Evolutionary conservation across 2,797 vertebrate genomes (phyloP), one percentile per base, ranked within the genome.

Genomic region (Phrynocephalus guinanensis): DNA sequence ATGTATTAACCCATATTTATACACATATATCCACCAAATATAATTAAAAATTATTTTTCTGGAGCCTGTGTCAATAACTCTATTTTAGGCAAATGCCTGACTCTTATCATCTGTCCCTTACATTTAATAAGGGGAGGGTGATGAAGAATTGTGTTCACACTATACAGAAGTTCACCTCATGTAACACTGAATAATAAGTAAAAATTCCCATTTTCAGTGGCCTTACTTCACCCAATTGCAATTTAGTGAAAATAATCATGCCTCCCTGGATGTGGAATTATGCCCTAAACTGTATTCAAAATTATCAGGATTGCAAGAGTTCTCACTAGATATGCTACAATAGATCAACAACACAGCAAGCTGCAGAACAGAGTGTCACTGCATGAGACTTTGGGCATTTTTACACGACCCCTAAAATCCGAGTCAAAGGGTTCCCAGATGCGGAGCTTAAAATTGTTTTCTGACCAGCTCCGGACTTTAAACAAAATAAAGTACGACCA

Each of bases 1-100:
- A 89, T 76, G 85, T 82, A 90, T 60, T 50, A 24, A 24, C 83
- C 93, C 84, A 63, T 91, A 91, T 82, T 15, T 73, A 24, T 22
- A 83, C 48, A 84, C 11, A 73, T 18, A 75, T 28, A 30, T 11
- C 11, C 15, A 63, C 3, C 56, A 83, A 83, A 83, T 72, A 73
- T 56, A 83, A 73, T 73, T 72, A 15, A 56, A n/a, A 33, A 33
- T 20, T 72, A 52, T 63, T n/a, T 80, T 33, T 80, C 60, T 5
- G 24, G 63, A 76, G 44, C 44, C 76, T 28, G 7, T 77, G 28
- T 44, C 38, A 77, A 44, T 77, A 60, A 66, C 38, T 33, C 63
- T 18, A 18, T 77, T 24, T 50, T 77, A 85, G 16, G 26, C 1
- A 78, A 44, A 67, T 66, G 38, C 15, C 16, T 50, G 18, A 38